phyloP scores from a whole-genome alignment of 1,140 invertebrate genomes.

The Saccostrea glomerata region DNA sequence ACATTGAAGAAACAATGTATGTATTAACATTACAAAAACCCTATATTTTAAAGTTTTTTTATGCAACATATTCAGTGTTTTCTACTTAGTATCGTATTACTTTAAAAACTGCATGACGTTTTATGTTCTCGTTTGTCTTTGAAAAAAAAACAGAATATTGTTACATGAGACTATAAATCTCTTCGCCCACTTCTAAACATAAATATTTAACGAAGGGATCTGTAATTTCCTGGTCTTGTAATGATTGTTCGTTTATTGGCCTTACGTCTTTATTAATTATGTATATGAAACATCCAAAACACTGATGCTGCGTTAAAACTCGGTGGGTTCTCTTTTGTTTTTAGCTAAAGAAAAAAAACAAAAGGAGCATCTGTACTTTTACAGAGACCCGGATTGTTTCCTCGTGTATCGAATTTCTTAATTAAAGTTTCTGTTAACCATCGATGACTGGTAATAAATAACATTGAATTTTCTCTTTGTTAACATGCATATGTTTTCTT shows the following conservation, averaged over 20 bases:
- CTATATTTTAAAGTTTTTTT: too few species aligned
- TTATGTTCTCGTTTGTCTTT: neutral
- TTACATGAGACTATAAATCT: neutral
- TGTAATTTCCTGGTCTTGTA: slow-evolving; percentile 2
- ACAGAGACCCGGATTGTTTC: neutral
- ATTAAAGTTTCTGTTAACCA: neutral
- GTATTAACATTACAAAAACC: too few species aligned
- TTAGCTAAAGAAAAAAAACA: neutral
- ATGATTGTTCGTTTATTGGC: slow-evolving; percentile 4
- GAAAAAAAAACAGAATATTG: neutral
- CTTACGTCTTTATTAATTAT: slow-evolving; percentile 11
- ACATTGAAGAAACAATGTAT: too few species aligned
- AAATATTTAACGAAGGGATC: neutral
- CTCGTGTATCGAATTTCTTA: neutral
- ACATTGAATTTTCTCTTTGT: neutral
- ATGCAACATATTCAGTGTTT: too few species aligned
- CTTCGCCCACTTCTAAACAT: neutral
- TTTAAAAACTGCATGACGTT: neutral
- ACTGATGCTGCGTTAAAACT: neutral
- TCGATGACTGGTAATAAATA: neutral
- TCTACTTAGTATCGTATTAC: too few species aligned
- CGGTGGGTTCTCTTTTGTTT: neutral
- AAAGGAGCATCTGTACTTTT: neutral
- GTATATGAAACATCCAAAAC: neutral
- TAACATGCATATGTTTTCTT: neutral